These are phyloP conservation scores for Tenrec ecaudatus DNA, from an alignment of 2,113 vertebrate genomes.

Conservation along the genomic window DNA sequence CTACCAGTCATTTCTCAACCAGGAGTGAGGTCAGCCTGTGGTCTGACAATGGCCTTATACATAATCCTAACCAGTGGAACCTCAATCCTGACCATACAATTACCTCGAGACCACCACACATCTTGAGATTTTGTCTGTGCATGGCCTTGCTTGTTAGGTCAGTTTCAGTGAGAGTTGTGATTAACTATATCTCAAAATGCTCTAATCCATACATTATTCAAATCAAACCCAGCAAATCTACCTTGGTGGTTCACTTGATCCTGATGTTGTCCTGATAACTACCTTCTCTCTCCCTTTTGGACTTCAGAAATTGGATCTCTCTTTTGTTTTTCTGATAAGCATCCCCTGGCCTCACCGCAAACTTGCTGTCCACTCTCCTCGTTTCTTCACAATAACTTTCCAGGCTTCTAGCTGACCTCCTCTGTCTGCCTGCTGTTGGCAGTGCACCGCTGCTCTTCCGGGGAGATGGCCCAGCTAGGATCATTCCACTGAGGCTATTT, in stretches of 20 bases:
- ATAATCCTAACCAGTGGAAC: background rate
- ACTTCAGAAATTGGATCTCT: background rate
- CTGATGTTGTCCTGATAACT: background rate
- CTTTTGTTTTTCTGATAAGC: background rate
- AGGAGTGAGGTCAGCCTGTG: background rate
- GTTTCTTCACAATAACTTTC: background rate
- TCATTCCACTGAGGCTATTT: slow-evolving; percentile 28
- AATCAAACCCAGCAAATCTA: background rate
- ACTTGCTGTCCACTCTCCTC: background rate
- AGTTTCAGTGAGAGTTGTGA: background rate
- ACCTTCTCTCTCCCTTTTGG: background rate
- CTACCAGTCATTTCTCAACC: background rate
- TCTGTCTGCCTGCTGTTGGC: background rate
- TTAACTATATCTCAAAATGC: background rate
- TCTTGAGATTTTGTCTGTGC: background rate
- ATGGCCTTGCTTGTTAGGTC: background rate
- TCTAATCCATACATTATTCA: background rate
- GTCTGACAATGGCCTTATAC: background rate
- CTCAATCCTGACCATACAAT: background rate
- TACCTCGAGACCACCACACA: background rate
- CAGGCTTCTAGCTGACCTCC: background rate
- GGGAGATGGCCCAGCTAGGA: background rate
- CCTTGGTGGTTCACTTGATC: background rate
- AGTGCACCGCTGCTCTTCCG: background rate
- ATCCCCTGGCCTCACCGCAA: background rate